Conservation (phyloP, 2,113 vertebrate species). For the Chamaetylas fuelleborni region DNA sequence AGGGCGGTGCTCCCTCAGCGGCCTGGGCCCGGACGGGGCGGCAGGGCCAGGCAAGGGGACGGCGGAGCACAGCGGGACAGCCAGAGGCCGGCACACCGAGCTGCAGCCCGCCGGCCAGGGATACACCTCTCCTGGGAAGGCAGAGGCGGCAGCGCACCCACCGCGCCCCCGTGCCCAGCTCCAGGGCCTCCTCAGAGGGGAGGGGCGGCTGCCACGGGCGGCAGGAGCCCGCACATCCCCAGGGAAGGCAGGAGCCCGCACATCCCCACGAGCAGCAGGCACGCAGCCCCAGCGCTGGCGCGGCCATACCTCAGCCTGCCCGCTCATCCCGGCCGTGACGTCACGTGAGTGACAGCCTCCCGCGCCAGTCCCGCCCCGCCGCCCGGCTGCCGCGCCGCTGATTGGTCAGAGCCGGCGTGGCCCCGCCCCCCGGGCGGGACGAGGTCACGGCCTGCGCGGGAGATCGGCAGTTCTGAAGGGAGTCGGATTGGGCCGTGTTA, state of each 20-base stretch:
- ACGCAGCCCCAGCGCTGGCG: rapidly evolving
- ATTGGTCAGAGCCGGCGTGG: rapidly evolving
- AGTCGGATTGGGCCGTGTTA: rapidly evolving
- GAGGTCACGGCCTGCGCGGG: rapidly evolving
- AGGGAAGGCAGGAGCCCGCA: rapidly evolving
- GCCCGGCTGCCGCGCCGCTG: rapidly evolving
- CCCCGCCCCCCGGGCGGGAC: rapidly evolving
- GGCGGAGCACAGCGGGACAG: not conserved
- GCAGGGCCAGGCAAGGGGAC: no score
- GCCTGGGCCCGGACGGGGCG: not conserved
- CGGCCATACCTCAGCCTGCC: not conserved
- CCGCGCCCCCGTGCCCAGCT: no score
- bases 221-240: not conserved
- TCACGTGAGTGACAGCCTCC: not conserved
- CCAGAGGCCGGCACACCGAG: rapidly evolving
- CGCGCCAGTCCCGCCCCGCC: rapidly evolving
- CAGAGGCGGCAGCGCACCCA: not conserved
- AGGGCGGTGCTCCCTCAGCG: rapidly evolving
- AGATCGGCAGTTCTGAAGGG: rapidly evolving
- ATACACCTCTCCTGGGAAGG: not conserved
- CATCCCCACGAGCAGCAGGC: rapidly evolving
- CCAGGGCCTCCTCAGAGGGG: no score
- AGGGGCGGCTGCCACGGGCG: rapidly evolving
- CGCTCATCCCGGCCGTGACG: not conserved
- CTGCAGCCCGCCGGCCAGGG: rapidly evolving